Conservation (phyloP, 2,888 invertebrate species). For the Acanthococcus lagerstroemiae region DNA sequence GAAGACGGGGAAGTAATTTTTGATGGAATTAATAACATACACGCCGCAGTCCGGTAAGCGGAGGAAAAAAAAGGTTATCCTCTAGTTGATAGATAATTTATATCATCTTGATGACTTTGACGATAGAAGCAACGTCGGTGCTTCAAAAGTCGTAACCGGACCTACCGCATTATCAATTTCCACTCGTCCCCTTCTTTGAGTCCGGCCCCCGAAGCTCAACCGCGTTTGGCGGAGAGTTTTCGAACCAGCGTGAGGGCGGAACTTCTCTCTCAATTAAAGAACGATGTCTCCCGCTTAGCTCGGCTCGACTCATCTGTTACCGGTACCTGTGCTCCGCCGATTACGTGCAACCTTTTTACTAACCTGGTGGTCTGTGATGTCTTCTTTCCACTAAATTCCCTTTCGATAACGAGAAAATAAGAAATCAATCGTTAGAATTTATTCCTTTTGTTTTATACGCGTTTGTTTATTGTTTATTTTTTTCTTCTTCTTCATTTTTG, state of each 20-base stretch:
- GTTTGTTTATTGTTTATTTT: background rate
- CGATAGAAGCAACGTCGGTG: background rate
- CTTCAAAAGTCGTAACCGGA: background rate
- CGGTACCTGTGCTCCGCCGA: background rate
- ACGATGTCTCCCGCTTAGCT: slow-evolving; percentile 19
- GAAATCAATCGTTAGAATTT: slow-evolving; percentile 12
- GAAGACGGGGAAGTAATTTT: background rate
- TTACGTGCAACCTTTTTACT: background rate
- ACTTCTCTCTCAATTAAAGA: slow-evolving; percentile 18
- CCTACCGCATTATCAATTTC: slow-evolving; percentile 27
- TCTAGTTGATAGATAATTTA: slow-evolving; percentile 19
- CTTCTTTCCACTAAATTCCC: background rate
- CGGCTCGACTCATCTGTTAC: background rate
- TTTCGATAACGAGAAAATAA: slow-evolving; percentile 24
- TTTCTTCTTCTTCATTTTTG: background rate
- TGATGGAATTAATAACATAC: background rate
- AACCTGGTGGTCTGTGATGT: slow-evolving; percentile 19
- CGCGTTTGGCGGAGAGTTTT: background rate
- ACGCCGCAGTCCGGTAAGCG: background rate
- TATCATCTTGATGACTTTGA: slow-evolving; percentile 1
- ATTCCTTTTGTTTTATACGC: slow-evolving; percentile 8
- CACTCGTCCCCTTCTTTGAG: background rate
- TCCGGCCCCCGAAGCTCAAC: background rate
- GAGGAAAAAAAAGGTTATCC: background rate
- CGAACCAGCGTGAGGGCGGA: background rate